Evolutionary conservation across 2,113 vertebrate genomes (phyloP), one percentile per base, ranked within the genome.

Genomic region (Thalassarche chlororhynchos): DNA sequence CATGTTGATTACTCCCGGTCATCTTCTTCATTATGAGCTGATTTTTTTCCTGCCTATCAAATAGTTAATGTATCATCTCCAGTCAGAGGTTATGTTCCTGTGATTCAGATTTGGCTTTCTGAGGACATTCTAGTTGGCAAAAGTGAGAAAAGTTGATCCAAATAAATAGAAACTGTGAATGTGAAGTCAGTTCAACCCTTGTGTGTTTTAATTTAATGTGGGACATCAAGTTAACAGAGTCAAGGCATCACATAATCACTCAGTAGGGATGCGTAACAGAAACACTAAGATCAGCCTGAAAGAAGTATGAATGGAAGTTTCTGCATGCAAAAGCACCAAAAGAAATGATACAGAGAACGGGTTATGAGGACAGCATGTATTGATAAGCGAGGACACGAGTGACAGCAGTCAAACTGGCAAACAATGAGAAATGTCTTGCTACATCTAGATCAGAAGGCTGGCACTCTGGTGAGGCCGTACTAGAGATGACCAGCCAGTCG

Each of bases 321-420:
- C 65, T 57, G 32, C 66, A 20, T 0, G 1, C 28, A 49, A 36
- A 83, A 72, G 60, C 10, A 38, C 17, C 40, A 84, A 47, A 68
- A 91, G 36, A 79, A 78, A 72, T 1, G 1, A 68, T 6, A 40
- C 12, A 40, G 66, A 49, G 46, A 71, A 72, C 0, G 8, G 38
- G 24, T 70, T 51, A 81, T 0, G 0, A 69, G n/a, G 69, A 46
- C 0, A 1, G 17, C 11, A 26, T 4, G 19, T 23, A 21, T 4
- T 44, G 24, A 57, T 31, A 69, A 62, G 34, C 29, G 64, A 70
- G 57, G 51, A 52, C 36, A 65, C 0, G 0, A 76, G 25, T 24
- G 64, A 52, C 38, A 82, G 51, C 57, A 51, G 17, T 44, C 61
- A 54, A 84, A 68, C 16, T 13, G 31, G 28, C 68, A 68, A n/a